phyloP scores from a whole-genome alignment of 1,140 invertebrate species.

The Drosophila ironensis region DNA sequence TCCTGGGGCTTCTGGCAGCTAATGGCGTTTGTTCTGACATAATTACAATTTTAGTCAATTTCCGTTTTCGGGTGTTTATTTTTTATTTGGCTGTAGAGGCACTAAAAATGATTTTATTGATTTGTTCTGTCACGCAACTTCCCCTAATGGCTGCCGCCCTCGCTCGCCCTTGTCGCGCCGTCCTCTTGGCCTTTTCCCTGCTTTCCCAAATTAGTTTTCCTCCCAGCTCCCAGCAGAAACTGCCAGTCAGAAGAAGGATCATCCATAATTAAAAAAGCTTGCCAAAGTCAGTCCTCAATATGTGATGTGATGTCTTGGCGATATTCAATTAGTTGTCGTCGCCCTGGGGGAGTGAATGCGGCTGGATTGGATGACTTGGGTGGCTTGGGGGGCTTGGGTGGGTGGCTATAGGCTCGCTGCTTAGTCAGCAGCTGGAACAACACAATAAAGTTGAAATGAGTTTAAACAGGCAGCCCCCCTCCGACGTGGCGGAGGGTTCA shows the following conservation, averaged over 20 bases:
- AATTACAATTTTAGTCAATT: conserved; percentile 81
- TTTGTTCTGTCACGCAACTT: conserved; percentile 77
- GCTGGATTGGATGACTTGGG: not conserved
- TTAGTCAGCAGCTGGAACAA: conserved; percentile 53
- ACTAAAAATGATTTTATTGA: conserved; percentile 69
- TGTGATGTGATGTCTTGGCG: conserved; percentile 44
- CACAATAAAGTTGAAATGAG: conserved; percentile 68
- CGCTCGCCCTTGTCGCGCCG: not conserved
- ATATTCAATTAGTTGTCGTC: conserved; percentile 67
- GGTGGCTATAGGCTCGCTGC: conserved; percentile 26
- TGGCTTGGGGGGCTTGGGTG: not conserved
- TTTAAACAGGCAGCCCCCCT: conserved; percentile 40
- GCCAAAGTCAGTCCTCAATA: conserved; percentile 17
- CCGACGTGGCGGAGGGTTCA: not conserved
- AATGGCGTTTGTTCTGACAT: conserved; percentile 70
- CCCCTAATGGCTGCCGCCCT: conserved; percentile 21
- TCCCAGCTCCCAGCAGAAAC: conserved; percentile 2
- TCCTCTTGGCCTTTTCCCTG: not conserved
- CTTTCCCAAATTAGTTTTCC: conserved; percentile 22
- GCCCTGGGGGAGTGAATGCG: conserved; percentile 20
- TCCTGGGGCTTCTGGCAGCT: conserved; percentile 9
- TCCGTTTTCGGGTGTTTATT: conserved; percentile 58
- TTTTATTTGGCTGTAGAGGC: conserved; percentile 40
- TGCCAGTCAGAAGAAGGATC: conserved; percentile 11
- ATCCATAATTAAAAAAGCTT: conserved; percentile 51